These are phyloP conservation scores for Ranitomeya variabilis DNA, from an alignment of 2,113 vertebrate species.

Conservation along the genomic window DNA sequence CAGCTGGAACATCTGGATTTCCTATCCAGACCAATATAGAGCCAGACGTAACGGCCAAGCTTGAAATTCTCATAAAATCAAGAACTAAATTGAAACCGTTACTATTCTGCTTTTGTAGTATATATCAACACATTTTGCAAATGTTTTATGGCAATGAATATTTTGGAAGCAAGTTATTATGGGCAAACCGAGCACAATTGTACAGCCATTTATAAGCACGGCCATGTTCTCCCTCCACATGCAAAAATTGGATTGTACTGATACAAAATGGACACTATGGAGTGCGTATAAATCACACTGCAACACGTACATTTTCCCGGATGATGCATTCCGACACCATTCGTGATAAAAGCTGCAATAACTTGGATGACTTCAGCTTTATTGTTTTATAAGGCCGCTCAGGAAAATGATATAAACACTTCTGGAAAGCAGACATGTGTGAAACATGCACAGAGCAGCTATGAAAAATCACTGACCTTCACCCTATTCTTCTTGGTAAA, in stretches of 20 bases:
- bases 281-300: not conserved
- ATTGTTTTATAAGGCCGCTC: slow-evolving; percentile 9
- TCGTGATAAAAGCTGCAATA: slow-evolving; percentile 10
- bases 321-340: not conserved
- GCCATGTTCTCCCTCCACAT: not conserved
- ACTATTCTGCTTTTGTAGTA: slow-evolving; percentile 32
- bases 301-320: not conserved
- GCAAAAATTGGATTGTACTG: not conserved
- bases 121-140: slow-evolving; percentile 38
- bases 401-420: not conserved
- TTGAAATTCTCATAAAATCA: slow-evolving; percentile 42
- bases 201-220: not conserved
- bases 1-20: slow-evolving; percentile 50
- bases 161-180: slow-evolving; percentile 15
- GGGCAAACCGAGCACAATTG: not conserved
- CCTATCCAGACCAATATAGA: slow-evolving; percentile 31
- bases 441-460: slow-evolving; percentile 4
- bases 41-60: slow-evolving; percentile 36
- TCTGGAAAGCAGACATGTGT: slow-evolving; percentile 1
- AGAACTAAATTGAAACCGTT: slow-evolving; percentile 42
- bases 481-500: not conserved
- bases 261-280: slow-evolving; percentile 4
- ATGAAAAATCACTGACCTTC: slow-evolving; percentile 15
- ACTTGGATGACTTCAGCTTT: slow-evolving; percentile 11
- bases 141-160: slow-evolving; percentile 20